Percentiles rank a stretch among this genome's conserved stretches.
Evolutionary conservation across 2,888 invertebrate species (phyloP).

Genomic region (Pristionchus japonicus): DNA sequence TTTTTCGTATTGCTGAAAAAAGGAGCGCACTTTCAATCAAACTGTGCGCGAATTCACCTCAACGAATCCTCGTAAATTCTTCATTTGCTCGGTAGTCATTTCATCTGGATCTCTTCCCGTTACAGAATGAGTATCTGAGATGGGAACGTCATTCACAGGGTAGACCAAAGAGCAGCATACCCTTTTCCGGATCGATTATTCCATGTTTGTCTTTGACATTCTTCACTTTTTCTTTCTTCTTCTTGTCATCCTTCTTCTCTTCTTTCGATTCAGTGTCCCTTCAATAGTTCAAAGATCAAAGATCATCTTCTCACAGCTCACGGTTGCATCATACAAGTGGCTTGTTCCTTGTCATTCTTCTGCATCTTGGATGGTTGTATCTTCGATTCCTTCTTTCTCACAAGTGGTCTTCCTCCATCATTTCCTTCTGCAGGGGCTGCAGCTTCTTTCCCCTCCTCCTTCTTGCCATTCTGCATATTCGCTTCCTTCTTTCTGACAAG

Average conservation of each 20-base stretch:
- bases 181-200: neutral
- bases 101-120: neutral
- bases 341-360: neutral
- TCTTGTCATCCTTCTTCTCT: neutral
- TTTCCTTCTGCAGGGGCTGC: neutral
- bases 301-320: neutral
- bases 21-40: neutral
- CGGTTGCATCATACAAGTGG: slow-evolving; percentile 8
- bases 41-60: neutral
- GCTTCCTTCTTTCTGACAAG: no score
- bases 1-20: slow-evolving; percentile 18
- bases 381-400: slow-evolving; percentile 16
- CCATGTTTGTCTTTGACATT: neutral
- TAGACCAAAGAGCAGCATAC: neutral
- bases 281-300: neutral
- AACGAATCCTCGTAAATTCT: neutral
- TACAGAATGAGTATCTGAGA: neutral
- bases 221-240: no score
- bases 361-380: slow-evolving; percentile 8
- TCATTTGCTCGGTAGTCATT: slow-evolving; percentile 4
- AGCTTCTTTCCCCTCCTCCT: neutral
- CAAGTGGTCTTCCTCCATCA: neutral
- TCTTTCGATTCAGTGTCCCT: neutral
- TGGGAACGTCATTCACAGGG: neutral
- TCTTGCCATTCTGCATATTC: no score